Base-by-base conservation (phyloP, 2,888 invertebrate species). In the Matsumyia berberina region DNA sequence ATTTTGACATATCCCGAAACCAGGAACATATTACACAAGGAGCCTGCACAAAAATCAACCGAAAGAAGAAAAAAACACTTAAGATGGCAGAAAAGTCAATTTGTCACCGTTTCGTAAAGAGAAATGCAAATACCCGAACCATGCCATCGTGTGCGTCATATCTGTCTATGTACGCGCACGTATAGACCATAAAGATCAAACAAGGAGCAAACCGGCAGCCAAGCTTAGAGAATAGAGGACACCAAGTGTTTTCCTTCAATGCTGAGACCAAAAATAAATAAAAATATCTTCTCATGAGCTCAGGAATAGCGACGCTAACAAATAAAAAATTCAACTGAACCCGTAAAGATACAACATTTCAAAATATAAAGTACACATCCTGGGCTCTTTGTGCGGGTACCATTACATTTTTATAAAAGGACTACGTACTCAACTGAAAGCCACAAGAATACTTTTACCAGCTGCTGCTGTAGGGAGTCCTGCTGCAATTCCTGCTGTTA, bases 321-420 rank as follows among this genome's bases (percentile, higher is more conserved):
- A 83, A 69, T 49, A 64, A 67, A 46, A n/a, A 37, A 49, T n/a
- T 29, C 5, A 82, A 37, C 58, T 67, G 46, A 83, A 73, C 49
- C 49, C 62, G 73, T 57, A 51, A 69, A 73, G 80, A 85, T 79
- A 85, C 64, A 66, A 79, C 73, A 69, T 85, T 74, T 85, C 83
- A 85, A 79, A n/a, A 74, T 64, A 73, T 67, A 73, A 78, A 73
- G 57, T 62, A 69, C 51, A 79, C 69, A 80, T 85, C 74, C 62
- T 58, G 69, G 9, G 64, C 37, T 44, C 64, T 74, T 74, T 79
- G 79, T 69, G 64, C 53, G 64, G 64, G n/a, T 58, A 57, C 67
- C 69, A 69, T 85, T 83, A 44, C 69, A 62, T 83, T 78, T 83
- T 81, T 83, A 5, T 4, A 64, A 49, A 79, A 55, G 55, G 62